A percentile compares a stretch with the other conserved stretches of the same genome.
Evolutionary conservation across 2,113 vertebrate genomes (phyloP).

Genomic region (Caloenas nicobarica): DNA sequence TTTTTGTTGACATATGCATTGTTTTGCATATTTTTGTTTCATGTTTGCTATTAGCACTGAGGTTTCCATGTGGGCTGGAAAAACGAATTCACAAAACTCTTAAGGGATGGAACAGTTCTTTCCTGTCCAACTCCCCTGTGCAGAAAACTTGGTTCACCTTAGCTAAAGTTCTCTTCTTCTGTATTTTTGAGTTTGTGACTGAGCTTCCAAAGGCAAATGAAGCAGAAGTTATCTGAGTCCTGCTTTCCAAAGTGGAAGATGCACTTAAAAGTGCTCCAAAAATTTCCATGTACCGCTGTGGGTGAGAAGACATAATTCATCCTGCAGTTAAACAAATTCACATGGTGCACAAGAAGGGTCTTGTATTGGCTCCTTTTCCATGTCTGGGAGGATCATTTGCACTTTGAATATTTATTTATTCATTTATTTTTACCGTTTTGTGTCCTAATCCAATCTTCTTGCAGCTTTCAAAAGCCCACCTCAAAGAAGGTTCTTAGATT

Average conservation of each 20-base stretch:
- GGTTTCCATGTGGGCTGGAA: not conserved
- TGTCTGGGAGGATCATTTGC: not conserved
- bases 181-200: not conserved
- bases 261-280: not conserved
- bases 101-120: not conserved
- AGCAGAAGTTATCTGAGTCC: not conserved
- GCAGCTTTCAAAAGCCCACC: not conserved
- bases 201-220: not conserved
- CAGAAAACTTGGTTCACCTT: not conserved
- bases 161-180: not conserved
- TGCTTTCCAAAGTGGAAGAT: not conserved
- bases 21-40: conserved; percentile 26
- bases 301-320: not conserved
- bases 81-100: not conserved
- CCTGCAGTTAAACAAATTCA: not conserved
- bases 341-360: not conserved
- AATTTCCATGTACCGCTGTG: not conserved
- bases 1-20: not conserved
- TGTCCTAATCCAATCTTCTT: not conserved
- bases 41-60: not conserved
- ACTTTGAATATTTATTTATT: not conserved
- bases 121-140: not conserved
- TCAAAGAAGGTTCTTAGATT: not conserved
- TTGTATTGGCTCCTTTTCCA: not conserved
- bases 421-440: not conserved